Evolutionary conservation across 2,113 vertebrate genomes (phyloP).

Genomic region (Bufo gargarizans): DNA sequence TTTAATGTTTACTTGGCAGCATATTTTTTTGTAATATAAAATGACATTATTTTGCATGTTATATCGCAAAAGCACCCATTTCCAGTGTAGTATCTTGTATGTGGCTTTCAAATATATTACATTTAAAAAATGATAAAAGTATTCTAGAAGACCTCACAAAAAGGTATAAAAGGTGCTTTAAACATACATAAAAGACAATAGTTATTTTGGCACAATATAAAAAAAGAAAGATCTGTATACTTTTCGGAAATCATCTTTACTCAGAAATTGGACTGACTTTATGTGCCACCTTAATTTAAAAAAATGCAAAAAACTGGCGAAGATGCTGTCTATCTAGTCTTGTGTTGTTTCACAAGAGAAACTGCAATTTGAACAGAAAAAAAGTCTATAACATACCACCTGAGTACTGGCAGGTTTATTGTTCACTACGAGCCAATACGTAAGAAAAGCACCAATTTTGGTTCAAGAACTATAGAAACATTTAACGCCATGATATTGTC

Average conservation of each 20-base stretch:
- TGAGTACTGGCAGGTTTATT: neutral
- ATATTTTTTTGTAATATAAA: constrained; percentile 60
- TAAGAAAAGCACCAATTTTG: constrained; percentile 11
- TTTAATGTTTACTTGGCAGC: constrained; percentile 61
- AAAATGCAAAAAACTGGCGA: neutral
- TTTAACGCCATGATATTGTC: neutral
- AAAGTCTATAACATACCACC: neutral
- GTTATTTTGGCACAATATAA: constrained; percentile 62
- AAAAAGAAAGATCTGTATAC: constrained; percentile 39
- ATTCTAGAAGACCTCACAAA: constrained; percentile 49
- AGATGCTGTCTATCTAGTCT: neutral
- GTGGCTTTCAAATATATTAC: constrained; percentile 75
- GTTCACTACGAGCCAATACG: neutral
- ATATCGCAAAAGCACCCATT: constrained; percentile 71
- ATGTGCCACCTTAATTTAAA: neutral
- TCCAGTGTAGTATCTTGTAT: constrained; percentile 75
- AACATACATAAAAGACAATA: constrained; percentile 64
- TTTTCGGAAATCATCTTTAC: neutral
- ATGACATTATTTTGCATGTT: constrained; percentile 62
- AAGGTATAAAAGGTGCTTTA: constrained; percentile 72
- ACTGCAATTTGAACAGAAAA: neutral
- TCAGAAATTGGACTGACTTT: neutral
- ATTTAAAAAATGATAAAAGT: constrained; percentile 65
- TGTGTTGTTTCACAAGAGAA: neutral
- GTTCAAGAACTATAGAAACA: neutral